phyloP scores from a whole-genome alignment of 2,113 vertebrate species.

The Anoura caudifer region DNA sequence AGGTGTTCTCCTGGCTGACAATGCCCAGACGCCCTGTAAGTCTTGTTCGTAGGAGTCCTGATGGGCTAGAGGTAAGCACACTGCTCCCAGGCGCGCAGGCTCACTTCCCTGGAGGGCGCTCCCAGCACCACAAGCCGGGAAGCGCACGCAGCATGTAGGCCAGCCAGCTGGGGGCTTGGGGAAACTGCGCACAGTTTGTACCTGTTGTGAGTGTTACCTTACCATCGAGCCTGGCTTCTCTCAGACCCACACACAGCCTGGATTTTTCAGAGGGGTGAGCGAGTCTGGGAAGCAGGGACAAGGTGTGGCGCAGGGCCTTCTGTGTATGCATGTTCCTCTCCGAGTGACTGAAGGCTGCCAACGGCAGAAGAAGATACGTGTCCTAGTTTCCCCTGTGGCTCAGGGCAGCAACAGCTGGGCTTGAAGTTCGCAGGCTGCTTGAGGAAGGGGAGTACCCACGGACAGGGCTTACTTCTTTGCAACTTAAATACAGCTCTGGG shows the following conservation, averaged over 20 bases:
- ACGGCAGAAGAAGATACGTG: fast-evolving
- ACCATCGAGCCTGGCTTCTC: background rate
- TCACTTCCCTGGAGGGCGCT: fast-evolving
- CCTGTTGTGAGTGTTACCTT: background rate
- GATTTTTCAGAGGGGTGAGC: background rate
- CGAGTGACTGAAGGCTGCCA: background rate
- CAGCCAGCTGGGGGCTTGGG: background rate
- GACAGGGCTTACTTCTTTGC: background rate
- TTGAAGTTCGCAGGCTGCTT: background rate
- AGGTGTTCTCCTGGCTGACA: background rate
- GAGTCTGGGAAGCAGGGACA: background rate
- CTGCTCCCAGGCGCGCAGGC: fast-evolving
- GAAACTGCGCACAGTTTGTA: fast-evolving
- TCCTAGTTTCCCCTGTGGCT: background rate
- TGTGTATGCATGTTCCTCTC: background rate
- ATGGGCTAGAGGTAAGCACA: background rate
- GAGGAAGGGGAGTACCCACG: background rate
- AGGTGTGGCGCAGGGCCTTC: background rate
- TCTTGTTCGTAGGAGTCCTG: background rate
- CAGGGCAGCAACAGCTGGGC: background rate
- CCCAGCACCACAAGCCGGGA: background rate
- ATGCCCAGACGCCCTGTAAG: background rate
- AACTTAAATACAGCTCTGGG: background rate
- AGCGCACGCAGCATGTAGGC: background rate
- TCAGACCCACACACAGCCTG: background rate